Percentiles rank a stretch among this genome's conserved stretches.
phyloP scores from a whole-genome alignment of 2,797 vertebrate species.

The Discoglossus pictus region DNA sequence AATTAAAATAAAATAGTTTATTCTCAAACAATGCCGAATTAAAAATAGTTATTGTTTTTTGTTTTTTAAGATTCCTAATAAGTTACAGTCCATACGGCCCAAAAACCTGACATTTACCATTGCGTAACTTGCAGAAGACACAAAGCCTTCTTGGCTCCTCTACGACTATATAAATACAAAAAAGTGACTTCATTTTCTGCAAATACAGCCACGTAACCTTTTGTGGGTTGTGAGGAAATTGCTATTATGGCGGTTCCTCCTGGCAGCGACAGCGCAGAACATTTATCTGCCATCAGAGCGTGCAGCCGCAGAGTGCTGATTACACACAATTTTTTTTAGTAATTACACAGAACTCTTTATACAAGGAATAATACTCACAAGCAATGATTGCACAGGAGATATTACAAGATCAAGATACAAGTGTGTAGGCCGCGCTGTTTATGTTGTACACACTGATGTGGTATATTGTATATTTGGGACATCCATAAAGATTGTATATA shows the following conservation, averaged over 20 bases:
- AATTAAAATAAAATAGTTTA: no score
- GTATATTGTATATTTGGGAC: background rate
- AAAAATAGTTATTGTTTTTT: no score
- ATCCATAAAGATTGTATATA: no score
- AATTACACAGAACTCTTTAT: conserved; percentile 11
- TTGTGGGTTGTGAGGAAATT: conserved; percentile 15
- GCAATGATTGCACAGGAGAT: background rate
- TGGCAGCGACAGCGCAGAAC: conserved; percentile 1
- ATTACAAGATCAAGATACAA: background rate
- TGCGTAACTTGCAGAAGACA: no score
- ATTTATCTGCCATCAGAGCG: conserved; percentile 16
- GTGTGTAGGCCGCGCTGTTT: conserved; percentile 3
- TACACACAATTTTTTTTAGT: conserved; percentile 28
- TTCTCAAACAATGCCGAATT: no score
- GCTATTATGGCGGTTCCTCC: conserved; percentile 18
- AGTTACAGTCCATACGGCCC: no score
- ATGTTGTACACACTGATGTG: background rate
- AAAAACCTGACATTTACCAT: no score
- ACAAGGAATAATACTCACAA: background rate
- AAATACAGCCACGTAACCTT: background rate
- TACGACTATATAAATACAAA: background rate
- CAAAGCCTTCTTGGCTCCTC: background rate
- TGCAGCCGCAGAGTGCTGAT: conserved; percentile 27
- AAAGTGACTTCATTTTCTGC: conserved; percentile 14
- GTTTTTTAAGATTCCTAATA: no score